Conservation (phyloP, 2,113 vertebrate species). For the Gulo gulo region DNA sequence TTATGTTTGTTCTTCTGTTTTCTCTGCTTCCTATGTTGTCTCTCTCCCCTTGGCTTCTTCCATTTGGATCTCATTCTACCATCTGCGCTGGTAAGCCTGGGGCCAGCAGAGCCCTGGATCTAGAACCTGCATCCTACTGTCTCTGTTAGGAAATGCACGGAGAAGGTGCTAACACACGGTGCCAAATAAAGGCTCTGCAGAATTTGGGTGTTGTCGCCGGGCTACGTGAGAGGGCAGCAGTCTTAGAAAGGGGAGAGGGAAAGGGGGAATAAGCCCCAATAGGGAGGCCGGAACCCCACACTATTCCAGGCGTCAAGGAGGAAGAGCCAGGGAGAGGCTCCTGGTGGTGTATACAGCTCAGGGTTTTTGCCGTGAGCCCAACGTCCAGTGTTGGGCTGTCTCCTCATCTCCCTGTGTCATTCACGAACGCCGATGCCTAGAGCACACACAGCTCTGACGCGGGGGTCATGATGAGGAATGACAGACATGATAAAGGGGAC, state of each 20-base stretch:
- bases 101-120: neutral
- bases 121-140: neutral
- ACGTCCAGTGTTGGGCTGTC: fast-evolving
- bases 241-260: neutral
- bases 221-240: neutral
- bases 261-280: neutral
- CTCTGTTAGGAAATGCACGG: neutral
- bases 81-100: too few relatives aligned
- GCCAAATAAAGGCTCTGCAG: neutral
- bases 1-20: neutral
- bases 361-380: too few relatives aligned
- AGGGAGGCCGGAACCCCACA: neutral
- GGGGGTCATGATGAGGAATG: fast-evolving
- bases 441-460: neutral
- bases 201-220: neutral
- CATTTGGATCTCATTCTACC: neutral
- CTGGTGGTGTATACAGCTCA: too few relatives aligned
- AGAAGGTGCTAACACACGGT: neutral
- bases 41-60: neutral
- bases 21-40: neutral
- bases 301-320: neutral
- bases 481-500: neutral
- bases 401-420: neutral
- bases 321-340: neutral
- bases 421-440: too few relatives aligned